Percentiles rank a stretch among this genome's conserved stretches.
Conservation (phyloP, 2,888 invertebrate genomes). For the Eutolmus rufibarbis region DNA sequence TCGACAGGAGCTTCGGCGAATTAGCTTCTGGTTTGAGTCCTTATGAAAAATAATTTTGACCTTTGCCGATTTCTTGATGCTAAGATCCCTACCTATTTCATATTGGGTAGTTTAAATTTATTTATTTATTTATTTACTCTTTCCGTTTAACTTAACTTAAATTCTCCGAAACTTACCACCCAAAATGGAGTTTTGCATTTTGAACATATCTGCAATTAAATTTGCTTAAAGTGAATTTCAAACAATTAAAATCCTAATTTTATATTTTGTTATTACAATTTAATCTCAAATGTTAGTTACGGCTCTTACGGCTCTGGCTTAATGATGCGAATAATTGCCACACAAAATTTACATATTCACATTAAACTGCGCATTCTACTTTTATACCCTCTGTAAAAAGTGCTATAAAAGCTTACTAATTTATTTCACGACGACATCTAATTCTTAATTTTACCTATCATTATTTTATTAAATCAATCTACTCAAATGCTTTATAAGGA, state of each 20-base stretch:
- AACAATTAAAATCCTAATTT: not conserved
- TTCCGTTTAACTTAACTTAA: not conserved
- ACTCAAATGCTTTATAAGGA: not conserved
- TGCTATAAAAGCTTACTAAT: not conserved
- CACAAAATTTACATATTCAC: not conserved
- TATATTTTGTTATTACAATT: not conserved
- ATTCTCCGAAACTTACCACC: constrained; percentile 6
- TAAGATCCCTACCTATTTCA: not conserved
- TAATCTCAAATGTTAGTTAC: not conserved
- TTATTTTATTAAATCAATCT: not conserved
- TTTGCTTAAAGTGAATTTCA: not conserved
- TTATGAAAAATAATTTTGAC: not conserved
- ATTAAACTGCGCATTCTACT: not conserved
- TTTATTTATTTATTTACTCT: not conserved
- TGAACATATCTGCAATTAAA: constrained; percentile 17
- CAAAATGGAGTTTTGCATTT: constrained; percentile 11
- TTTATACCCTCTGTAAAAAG: not conserved
- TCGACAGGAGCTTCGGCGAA: not conserved
- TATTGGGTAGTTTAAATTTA: not conserved
- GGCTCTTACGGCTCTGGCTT: not conserved
- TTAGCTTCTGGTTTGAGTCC: not conserved
- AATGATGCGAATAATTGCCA: not conserved
- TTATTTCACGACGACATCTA: not conserved
- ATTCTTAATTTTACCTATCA: not conserved
- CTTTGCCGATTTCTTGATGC: not conserved